These are phyloP conservation scores for Hypena proboscidalis DNA, from an alignment of 2,888 invertebrate species.

Conservation along the genomic window DNA sequence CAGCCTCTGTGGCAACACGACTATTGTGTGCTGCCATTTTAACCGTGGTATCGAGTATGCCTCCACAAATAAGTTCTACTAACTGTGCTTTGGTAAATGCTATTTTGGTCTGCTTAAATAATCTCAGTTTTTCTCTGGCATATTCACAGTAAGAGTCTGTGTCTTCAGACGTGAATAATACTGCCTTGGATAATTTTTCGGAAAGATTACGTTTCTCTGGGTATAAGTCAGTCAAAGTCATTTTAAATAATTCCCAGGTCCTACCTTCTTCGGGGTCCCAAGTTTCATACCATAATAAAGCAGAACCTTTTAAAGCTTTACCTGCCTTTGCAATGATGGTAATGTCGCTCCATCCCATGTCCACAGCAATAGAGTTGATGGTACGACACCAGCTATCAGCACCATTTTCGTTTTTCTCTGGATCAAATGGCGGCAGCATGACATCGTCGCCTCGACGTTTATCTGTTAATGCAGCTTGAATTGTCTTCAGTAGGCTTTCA, in stretches of 20 bases:
- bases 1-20: constrained; percentile 25
- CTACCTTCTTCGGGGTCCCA: constrained; percentile 12
- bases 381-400: constrained; percentile 34
- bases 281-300: constrained; percentile 31
- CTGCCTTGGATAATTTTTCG: constrained; percentile 1
- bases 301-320: constrained; percentile 35
- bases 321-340: constrained; percentile 30
- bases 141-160: constrained; percentile 9
- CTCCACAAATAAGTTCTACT: constrained; percentile 5
- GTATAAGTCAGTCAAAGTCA: background rate
- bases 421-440: constrained; percentile 16
- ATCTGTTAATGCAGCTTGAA: constrained; percentile 8
- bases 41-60: constrained; percentile 24
- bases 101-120: constrained; percentile 4
- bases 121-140: constrained; percentile 5
- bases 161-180: constrained; percentile 1
- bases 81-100: constrained; percentile 5
- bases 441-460: constrained; percentile 17
- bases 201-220: constrained; percentile 2
- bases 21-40: constrained; percentile 40
- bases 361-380: constrained; percentile 21
- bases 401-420: constrained; percentile 21
- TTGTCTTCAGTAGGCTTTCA: constrained; percentile 8
- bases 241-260: constrained; percentile 1
- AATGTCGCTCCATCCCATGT: constrained; percentile 22